Conservation (phyloP, 2,113 vertebrate species). For the Physeter macrocephalus region DNA sequence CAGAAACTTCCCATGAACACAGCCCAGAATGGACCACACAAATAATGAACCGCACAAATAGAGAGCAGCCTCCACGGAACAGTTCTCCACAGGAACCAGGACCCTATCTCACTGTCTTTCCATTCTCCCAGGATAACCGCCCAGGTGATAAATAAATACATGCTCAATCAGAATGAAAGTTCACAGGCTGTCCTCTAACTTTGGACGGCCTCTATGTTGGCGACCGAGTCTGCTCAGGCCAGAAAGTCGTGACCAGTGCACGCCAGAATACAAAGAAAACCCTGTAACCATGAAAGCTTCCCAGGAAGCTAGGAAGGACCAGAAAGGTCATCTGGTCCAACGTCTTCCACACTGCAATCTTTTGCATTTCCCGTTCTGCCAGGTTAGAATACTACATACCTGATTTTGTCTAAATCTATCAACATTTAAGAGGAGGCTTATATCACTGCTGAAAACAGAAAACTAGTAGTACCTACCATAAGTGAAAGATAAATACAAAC, state of each 20-base stretch:
- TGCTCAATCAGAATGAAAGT: background rate
- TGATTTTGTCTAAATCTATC: conserved; percentile 11
- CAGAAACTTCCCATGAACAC: background rate
- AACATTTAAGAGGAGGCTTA: background rate
- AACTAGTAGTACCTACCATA: background rate
- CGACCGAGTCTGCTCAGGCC: background rate
- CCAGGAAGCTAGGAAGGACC: background rate
- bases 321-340: background rate
- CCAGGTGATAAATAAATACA: background rate
- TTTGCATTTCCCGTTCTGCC: background rate
- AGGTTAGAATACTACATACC: background rate
- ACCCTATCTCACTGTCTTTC: background rate
- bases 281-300: background rate
- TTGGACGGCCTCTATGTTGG: background rate
- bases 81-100: background rate
- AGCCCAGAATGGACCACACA: background rate
- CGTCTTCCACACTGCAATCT: background rate
- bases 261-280: background rate
- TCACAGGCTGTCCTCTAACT: background rate
- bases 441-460: background rate
- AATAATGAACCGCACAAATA: background rate
- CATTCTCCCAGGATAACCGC: background rate
- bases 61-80: background rate
- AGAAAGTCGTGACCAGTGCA: background rate
- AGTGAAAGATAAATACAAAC: background rate